A percentile compares a stretch with the other conserved stretches of the same genome.
These are phyloP conservation scores for Dynastes grantii DNA, from an alignment of 2,888 invertebrate species.

Conservation along the genomic window DNA sequence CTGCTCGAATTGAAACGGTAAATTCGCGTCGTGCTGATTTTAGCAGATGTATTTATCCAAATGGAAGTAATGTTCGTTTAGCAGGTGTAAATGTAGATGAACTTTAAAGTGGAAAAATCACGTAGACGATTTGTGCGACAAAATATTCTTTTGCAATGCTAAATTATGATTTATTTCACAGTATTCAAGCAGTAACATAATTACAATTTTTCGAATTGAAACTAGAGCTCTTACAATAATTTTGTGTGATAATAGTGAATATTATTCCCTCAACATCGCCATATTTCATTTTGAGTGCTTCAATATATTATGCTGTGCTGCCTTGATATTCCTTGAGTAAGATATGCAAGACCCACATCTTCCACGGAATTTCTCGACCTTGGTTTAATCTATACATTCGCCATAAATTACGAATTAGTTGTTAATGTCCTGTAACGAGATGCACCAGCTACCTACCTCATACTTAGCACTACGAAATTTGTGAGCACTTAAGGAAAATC, in stretches of 20 bases:
- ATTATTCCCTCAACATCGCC: not conserved
- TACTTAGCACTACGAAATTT: not conserved
- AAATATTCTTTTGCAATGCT: not conserved
- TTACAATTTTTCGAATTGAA: too few relatives aligned
- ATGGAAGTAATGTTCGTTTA: constrained; percentile 24
- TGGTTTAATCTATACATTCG: not conserved
- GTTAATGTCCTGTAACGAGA: constrained; percentile 54
- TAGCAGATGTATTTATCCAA: constrained; percentile 12
- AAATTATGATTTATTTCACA: not conserved
- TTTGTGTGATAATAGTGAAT: not conserved
- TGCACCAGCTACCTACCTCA: not conserved
- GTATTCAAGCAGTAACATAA: not conserved
- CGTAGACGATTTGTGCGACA: not conserved
- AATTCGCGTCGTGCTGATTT: constrained; percentile 1
- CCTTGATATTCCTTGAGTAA: too few relatives aligned
- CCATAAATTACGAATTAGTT: constrained; percentile 59
- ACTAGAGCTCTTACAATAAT: too few relatives aligned
- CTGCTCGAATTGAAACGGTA: not conserved
- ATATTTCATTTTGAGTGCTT: not conserved
- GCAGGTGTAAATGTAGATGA: constrained; percentile 16
- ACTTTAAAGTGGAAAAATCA: constrained; percentile 26
- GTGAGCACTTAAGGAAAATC: not conserved
- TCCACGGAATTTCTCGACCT: not conserved
- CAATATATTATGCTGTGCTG: too few relatives aligned
- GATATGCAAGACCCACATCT: not conserved